Evolutionary conservation across 2,113 vertebrate species (phyloP).

Genomic region (Neopipo cinnamomea): DNA sequence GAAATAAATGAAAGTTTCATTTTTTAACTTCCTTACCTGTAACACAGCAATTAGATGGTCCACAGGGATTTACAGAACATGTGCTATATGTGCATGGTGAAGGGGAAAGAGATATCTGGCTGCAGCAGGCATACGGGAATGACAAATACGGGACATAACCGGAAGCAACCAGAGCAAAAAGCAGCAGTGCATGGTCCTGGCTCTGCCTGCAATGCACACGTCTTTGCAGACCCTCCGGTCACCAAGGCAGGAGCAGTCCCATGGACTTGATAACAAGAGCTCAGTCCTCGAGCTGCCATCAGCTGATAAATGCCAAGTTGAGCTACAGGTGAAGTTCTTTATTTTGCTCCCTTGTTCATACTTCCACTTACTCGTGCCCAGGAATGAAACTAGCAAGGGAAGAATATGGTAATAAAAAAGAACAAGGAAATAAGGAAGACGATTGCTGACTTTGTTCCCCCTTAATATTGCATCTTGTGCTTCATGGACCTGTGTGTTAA

Average conservation of each 20-base stretch:
- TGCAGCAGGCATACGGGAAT: accelerated
- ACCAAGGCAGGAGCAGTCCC: background rate
- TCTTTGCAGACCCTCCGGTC: background rate
- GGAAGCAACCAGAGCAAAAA: background rate
- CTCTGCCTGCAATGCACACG: background rate
- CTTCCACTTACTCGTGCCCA: background rate
- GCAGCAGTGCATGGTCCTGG: background rate
- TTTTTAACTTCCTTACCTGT: background rate
- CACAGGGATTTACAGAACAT: background rate
- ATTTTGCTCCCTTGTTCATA: background rate
- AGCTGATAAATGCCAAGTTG: background rate
- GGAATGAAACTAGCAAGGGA: background rate
- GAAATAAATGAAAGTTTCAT: background rate
- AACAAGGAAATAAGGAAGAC: background rate
- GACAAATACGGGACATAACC: background rate
- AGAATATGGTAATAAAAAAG: background rate
- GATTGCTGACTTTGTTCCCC: background rate
- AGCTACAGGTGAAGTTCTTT: background rate
- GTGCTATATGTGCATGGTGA: background rate
- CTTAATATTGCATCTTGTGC: background rate
- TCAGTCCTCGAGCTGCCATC: background rate
- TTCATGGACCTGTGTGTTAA: background rate
- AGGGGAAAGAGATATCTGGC: background rate
- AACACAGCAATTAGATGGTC: background rate
- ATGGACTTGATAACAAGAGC: background rate